A percentile compares a stretch with the other conserved stretches of the same genome.
Evolutionary conservation across 2,888 invertebrate species (phyloP).

Genomic region (Aphrophora alni): DNA sequence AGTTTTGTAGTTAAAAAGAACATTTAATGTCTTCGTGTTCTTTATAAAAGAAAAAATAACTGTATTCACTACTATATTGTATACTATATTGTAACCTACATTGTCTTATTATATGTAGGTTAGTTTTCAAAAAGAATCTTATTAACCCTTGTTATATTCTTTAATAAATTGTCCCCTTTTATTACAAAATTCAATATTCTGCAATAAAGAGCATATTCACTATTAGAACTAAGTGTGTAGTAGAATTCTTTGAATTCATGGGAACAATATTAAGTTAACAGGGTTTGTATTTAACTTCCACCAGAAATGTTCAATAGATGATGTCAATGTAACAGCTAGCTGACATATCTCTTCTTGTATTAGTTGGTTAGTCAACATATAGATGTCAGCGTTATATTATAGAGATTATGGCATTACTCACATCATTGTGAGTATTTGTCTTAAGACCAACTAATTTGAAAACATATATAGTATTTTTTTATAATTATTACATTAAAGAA

Average conservation of each 20-base stretch:
- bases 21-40: not conserved
- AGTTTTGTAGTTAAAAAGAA: not conserved
- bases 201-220: not conserved
- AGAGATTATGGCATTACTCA: not conserved
- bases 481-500: not conserved
- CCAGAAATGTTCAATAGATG: not conserved
- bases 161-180: not conserved
- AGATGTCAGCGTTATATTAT: not conserved
- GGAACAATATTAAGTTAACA: not conserved
- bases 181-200: not conserved
- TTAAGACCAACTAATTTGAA: not conserved
- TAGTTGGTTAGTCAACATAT: not conserved
- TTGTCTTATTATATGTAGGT: conserved; percentile 2
- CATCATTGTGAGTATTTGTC: not conserved
- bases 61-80: not conserved
- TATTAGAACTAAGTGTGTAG: not conserved
- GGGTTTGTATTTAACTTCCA: conserved; percentile 2
- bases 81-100: not conserved
- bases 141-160: not conserved
- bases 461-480: not conserved
- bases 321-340: not conserved
- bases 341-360: conserved; percentile 5
- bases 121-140: not conserved
- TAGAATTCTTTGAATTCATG: not conserved
- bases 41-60: not conserved